phyloP scores from a whole-genome alignment of 2,888 invertebrate species.

The Ochropleura leucogaster region DNA sequence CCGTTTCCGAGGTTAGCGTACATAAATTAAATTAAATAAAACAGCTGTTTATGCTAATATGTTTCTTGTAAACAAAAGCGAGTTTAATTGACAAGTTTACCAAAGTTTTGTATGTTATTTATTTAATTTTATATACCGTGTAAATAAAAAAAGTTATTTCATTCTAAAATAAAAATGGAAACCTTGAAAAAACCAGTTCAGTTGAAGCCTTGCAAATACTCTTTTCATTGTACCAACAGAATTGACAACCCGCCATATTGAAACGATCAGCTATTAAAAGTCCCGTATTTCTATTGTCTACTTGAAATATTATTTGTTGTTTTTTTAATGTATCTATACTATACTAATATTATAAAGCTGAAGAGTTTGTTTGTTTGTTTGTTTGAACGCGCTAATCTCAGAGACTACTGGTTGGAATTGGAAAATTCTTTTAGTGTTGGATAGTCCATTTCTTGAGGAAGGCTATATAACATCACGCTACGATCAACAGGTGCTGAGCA shows the following conservation, averaged over 20 bases:
- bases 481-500: too few relatives aligned
- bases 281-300: constrained; percentile 1
- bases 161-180: not conserved
- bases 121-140: not conserved
- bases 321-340: too few relatives aligned
- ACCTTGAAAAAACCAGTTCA: not conserved
- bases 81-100: not conserved
- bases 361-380: too few relatives aligned
- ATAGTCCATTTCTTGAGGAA: too few relatives aligned
- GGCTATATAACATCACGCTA: too few relatives aligned
- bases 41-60: constrained; percentile 39
- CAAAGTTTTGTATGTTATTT: constrained; percentile 9
- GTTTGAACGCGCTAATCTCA: too few relatives aligned
- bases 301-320: not conserved
- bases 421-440: too few relatives aligned
- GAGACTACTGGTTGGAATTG: too few relatives aligned
- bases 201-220: constrained; percentile 6
- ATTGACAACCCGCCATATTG: not conserved
- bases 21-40: constrained; percentile 38
- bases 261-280: not conserved
- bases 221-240: not conserved
- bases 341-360: too few relatives aligned
- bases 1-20: constrained; percentile 10
- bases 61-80: constrained; percentile 11
- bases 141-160: not conserved